Evolutionary conservation across 2,113 vertebrate species (phyloP).

Genomic region (Otocyon megalotis): DNA sequence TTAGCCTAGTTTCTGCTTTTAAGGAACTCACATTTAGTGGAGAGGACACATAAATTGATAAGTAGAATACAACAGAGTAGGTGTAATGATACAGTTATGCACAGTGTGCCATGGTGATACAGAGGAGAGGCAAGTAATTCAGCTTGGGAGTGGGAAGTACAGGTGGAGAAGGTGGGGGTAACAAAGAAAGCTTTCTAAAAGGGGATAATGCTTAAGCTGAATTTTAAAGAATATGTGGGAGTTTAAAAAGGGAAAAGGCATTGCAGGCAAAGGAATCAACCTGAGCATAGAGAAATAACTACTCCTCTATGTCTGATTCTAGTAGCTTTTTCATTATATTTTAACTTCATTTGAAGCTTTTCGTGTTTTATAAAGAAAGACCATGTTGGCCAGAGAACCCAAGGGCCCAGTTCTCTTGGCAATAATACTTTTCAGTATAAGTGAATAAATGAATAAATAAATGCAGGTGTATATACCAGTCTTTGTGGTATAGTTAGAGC

Average conservation of each 20-base stretch:
- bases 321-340: neutral
- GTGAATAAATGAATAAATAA: neutral
- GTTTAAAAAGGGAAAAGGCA: constrained; percentile 33
- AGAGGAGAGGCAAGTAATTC: constrained; percentile 5
- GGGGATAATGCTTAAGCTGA: neutral
- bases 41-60: constrained; percentile 24
- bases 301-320: neutral
- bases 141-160: neutral
- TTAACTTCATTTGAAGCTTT: neutral
- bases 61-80: neutral
- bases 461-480: neutral
- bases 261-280: neutral
- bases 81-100: constrained; percentile 1
- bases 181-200: constrained; percentile 39
- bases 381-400: neutral
- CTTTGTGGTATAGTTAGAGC: neutral
- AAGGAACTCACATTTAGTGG: constrained; percentile 2
- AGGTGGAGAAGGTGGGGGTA: neutral
- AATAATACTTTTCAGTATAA: constrained; percentile 32
- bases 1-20: neutral
- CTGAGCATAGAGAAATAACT: neutral
- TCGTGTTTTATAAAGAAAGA: neutral
- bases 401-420: neutral
- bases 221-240: constrained; percentile 51
- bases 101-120: neutral